A percentile compares a stretch with the other conserved stretches of the same genome.
Conservation (phyloP, 2,888 invertebrate species). For the Melieria picta region DNA sequence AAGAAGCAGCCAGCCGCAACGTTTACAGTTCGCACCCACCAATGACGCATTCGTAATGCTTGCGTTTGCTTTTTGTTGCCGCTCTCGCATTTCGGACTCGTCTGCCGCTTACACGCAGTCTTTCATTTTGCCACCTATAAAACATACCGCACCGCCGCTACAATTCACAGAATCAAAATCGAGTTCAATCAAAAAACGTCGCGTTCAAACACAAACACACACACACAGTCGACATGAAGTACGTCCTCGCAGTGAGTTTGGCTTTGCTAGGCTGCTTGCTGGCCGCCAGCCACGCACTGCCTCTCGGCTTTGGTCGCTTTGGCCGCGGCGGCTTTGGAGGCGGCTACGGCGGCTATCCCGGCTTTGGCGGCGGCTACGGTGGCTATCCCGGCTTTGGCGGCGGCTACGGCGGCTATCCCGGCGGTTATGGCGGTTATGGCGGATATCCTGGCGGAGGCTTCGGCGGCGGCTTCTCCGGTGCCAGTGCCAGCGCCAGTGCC, state of each 20-base stretch:
- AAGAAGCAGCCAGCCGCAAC: too few species aligned
- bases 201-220: neutral
- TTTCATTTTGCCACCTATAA: constrained; percentile 29
- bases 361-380: constrained; percentile 27
- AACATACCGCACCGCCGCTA: constrained; percentile 14
- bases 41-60: too few species aligned
- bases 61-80: neutral
- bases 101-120: neutral
- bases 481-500: constrained; percentile 7
- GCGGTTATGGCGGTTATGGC: constrained; percentile 36
- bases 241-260: constrained; percentile 11
- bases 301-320: constrained; percentile 19
- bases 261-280: constrained; percentile 18
- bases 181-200: constrained; percentile 19
- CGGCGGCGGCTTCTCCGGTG: constrained; percentile 10
- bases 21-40: too few species aligned
- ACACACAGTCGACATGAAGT: constrained; percentile 24
- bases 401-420: constrained; percentile 39
- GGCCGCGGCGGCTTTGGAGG: neutral
- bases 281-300: constrained; percentile 22
- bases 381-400: constrained; percentile 28
- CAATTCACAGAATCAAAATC: constrained; percentile 23
- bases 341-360: constrained; percentile 28
- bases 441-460: constrained; percentile 35
- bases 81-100: neutral